Evolutionary conservation across 2,797 vertebrate genomes (phyloP).

Genomic region (Pogoniulus pusillus): DNA sequence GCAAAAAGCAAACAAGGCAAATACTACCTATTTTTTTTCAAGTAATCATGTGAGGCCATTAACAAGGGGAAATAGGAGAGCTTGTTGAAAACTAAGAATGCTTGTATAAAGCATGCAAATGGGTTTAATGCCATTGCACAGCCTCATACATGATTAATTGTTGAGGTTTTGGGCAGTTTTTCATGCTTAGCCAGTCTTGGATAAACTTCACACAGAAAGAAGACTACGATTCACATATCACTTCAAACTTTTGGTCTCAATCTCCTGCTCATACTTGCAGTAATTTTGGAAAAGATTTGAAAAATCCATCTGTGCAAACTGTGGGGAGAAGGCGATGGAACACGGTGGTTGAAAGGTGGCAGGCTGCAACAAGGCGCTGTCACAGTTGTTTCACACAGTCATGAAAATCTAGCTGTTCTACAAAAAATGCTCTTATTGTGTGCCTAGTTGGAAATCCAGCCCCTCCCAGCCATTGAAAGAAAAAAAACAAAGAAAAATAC

Average conservation of each 20-base stretch:
- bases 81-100: not conserved
- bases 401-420: not conserved
- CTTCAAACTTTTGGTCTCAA: not conserved
- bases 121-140: not conserved
- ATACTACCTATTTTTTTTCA: not conserved
- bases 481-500: not conserved
- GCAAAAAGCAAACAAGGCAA: not conserved
- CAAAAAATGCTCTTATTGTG: not conserved
- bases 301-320: not conserved
- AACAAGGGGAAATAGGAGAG: not conserved
- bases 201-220: not conserved
- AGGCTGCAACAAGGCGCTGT: not conserved
- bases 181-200: not conserved
- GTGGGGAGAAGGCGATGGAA: accelerated
- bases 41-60: not conserved
- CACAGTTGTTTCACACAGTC: not conserved
- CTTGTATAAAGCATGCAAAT: not conserved
- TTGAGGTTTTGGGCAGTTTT: too few species aligned
- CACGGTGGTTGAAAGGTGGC: not conserved
- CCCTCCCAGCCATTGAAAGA: not conserved
- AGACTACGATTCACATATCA: not conserved
- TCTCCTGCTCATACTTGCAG: too few species aligned
- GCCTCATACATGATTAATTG: not conserved
- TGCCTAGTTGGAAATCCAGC: not conserved
- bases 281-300: not conserved